phyloP scores from a whole-genome alignment of 2,797 vertebrate genomes.

The Sebastes kiyomatsui region DNA sequence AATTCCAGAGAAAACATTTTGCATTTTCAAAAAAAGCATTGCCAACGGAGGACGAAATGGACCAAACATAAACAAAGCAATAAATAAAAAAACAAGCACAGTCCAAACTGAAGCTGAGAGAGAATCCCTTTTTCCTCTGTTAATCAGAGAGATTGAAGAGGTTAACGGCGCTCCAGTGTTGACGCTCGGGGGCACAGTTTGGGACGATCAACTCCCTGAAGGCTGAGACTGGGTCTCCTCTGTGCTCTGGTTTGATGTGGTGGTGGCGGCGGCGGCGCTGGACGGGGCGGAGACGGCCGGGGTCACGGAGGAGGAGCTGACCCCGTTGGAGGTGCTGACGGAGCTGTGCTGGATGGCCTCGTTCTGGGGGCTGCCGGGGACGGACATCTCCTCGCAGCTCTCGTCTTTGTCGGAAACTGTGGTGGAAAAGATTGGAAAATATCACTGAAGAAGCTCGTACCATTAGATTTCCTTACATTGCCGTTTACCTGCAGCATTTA shows the following conservation, averaged over 20 bases:
- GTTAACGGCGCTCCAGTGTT: constrained; percentile 24
- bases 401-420: constrained; percentile 94
- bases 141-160: constrained; percentile 38
- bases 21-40: constrained; percentile 52
- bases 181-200: constrained; percentile 11
- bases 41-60: constrained; percentile 38
- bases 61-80: constrained; percentile 39
- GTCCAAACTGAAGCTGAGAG: constrained; percentile 63
- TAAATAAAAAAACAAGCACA: constrained; percentile 41
- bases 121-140: constrained; percentile 44
- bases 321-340: constrained; percentile 98
- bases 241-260: constrained; percentile 90
- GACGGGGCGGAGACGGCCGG: constrained; percentile 81
- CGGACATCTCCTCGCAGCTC: constrained; percentile 94
- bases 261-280: constrained; percentile 70
- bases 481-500: neutral
- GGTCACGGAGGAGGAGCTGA: constrained; percentile 89
- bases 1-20: constrained; percentile 62
- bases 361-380: constrained; percentile 92
- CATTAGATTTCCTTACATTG: neutral
- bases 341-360: constrained; percentile 99
- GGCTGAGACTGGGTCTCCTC: constrained; percentile 90
- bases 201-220: constrained; percentile 92
- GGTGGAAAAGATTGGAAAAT: neutral
- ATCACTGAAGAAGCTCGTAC: neutral